A percentile compares a stretch with the other conserved stretches of the same genome.
Evolutionary conservation across 2,888 invertebrate species (phyloP).

Genomic region (Hetaerina titia): DNA sequence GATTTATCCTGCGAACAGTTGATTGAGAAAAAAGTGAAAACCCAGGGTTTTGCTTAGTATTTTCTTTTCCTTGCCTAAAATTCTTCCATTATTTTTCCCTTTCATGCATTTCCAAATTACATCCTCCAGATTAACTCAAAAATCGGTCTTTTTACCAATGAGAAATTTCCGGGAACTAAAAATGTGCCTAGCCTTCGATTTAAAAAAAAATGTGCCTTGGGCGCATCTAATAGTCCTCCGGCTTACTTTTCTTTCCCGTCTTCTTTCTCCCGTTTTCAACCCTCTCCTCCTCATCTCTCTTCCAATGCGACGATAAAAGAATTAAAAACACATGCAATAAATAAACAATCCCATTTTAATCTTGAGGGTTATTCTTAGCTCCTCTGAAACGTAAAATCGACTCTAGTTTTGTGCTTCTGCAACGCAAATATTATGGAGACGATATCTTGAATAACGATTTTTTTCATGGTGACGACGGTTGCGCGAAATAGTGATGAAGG

Average conservation of each 20-base stretch:
- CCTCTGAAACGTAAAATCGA: no score
- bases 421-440: no score
- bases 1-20: not conserved
- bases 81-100: not conserved
- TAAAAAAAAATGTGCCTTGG: not conserved
- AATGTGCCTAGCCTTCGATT: not conserved
- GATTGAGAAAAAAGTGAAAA: slow-evolving; percentile 12
- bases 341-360: no score
- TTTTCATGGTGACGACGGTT: no score
- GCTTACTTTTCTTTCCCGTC: not conserved
- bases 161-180: not conserved
- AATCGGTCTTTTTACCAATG: slow-evolving; percentile 46
- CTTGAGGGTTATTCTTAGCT: no score
- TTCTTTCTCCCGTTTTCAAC: not conserved
- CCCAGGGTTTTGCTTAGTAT: not conserved
- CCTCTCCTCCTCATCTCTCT: not conserved
- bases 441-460: no score
- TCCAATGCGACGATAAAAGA: no score
- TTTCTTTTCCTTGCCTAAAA: not conserved
- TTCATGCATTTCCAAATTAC: not conserved
- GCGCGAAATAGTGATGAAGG: no score
- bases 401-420: no score
- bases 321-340: no score
- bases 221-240: not conserved
- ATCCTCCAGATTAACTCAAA: slow-evolving; percentile 37